Base-by-base conservation (phyloP, 2,888 invertebrate genomes). In the Himalopsyche tibetana region DNA sequence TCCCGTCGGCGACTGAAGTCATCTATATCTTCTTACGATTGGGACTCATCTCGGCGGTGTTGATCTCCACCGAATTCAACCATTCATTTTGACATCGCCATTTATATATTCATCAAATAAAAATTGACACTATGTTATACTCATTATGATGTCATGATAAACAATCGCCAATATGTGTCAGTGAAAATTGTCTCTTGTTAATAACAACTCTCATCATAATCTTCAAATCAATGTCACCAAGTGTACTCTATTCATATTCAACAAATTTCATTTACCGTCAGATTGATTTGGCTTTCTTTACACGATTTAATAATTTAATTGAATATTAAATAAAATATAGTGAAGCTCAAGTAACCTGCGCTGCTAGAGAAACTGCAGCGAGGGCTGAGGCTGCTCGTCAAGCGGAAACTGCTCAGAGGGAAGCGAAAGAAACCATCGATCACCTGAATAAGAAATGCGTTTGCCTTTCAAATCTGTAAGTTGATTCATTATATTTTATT, bases 381-480 rank as follows among this genome's bases (percentile, higher is more conserved):
- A 69, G 88, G 9, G 85, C 87, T 4, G 93, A 93, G 56, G 92
- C 93, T 74, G 91, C 91, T 0, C 89, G 91, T 38, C 92, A 91
- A 89, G 89, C 92, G 36, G 92, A 92, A 86, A 91, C 93, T 86
- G 90, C 91, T 79, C 94, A 94, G 89, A 92, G 93, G 74, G 92
- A 93, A 42, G 91, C 93, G 3, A 93, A 92, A 89, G 93, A 93
- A 36, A 93, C 94, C 85, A 92, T 95, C 11, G 94, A 94, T 82
- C 94, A 95, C 90, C 90, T 95, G 88, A 94, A 94, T 40, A 93
- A 94, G 85, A 95, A 95, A 89, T 94, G 94, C 88, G 93, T 94
- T 17, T 94, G 94, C 90, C 90, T 95, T 85, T 93, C 94, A 42
- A 95, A 95, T 91, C 92, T 95, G 95, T 95, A 90, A 94, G 94